Evolutionary conservation across 1,140 invertebrate species (phyloP), one percentile per base, ranked within the genome.

Genomic region (Batillaria attramentaria): DNA sequence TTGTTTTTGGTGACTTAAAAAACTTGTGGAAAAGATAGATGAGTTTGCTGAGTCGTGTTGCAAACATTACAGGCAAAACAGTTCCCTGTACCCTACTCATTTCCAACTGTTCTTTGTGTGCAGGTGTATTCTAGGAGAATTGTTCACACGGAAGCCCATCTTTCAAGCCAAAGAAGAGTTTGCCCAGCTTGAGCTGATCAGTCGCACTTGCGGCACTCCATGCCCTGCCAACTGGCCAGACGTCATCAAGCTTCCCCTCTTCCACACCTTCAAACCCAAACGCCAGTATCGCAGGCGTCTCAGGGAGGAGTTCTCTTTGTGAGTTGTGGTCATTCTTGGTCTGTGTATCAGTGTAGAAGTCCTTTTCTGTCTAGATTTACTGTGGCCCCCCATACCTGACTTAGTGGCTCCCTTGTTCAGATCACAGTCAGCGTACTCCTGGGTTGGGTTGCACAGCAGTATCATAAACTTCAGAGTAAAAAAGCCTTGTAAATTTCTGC

Each of bases 151-250:
- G 87, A 96, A 97, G 87, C 98, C 99, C 6, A 93, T 99, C 41
- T 99, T 99, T 91, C 96, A 96, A 94, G 98, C 97, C 1, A 97
- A 96, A 89, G 93, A 95, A 60, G 99, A 99, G 92, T 94, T 98
- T 93, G 94, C 95, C 88, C 98, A 99, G 89, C 89, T 99, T 66
- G 98, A 99, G 89, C 94, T 95, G 85, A 99, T 99, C 87, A 97
- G 97, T 1, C 93, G 95, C 79, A 93, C 97, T 18, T 99, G 99
- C 92, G 99, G 99, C 2, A 97, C 97, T 1, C 98, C 98, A 0
- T 95, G 95, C 76, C 98, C 98, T 0, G 97, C 96, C n/a, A 96
- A 97, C 62, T 99, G 99, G 99, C 98, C 98, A 0, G 95, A 95
- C 88, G 98, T 99, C 31, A 97, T 98, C 79, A 95, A 98, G 89